phyloP scores from a whole-genome alignment of 2,113 vertebrate species.

The Turnix velox region DNA sequence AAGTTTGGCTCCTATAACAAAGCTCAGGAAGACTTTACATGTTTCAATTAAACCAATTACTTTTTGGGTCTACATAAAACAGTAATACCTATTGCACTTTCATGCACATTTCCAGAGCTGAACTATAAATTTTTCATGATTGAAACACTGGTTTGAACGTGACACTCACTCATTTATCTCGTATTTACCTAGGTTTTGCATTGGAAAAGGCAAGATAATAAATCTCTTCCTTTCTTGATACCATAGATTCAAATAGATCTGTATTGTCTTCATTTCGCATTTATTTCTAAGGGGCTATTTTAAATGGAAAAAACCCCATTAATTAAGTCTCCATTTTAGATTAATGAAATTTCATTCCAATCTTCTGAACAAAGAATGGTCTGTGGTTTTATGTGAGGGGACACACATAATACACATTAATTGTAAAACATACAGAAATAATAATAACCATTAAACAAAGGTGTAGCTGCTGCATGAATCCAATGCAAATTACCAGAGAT shows the following conservation, averaged over 20 bases:
- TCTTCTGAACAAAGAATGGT: not conserved
- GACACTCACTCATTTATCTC: not conserved
- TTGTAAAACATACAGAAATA: not conserved
- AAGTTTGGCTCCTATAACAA: not conserved
- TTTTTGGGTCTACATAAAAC: not conserved
- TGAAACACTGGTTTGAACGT: not conserved
- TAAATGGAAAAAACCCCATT: not conserved
- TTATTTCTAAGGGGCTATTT: not conserved
- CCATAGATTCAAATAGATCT: not conserved
- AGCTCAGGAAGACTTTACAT: constrained; percentile 13
- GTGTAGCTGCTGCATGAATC: not conserved
- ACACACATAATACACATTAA: not conserved
- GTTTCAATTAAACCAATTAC: constrained; percentile 8
- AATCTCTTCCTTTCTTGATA: not conserved
- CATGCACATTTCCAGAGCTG: not conserved
- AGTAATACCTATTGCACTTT: not conserved
- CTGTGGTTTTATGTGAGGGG: not conserved
- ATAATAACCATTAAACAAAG: not conserved
- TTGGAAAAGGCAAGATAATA: not conserved
- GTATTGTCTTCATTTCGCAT: not conserved
- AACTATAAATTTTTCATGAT: not conserved
- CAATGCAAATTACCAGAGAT: not conserved
- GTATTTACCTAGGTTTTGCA: not conserved
- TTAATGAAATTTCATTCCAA: not conserved
- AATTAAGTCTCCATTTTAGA: not conserved